A percentile compares a stretch with the other conserved stretches of the same genome.
Conservation (phyloP, 1,140 invertebrate species). For the Zaprionus inermis region DNA sequence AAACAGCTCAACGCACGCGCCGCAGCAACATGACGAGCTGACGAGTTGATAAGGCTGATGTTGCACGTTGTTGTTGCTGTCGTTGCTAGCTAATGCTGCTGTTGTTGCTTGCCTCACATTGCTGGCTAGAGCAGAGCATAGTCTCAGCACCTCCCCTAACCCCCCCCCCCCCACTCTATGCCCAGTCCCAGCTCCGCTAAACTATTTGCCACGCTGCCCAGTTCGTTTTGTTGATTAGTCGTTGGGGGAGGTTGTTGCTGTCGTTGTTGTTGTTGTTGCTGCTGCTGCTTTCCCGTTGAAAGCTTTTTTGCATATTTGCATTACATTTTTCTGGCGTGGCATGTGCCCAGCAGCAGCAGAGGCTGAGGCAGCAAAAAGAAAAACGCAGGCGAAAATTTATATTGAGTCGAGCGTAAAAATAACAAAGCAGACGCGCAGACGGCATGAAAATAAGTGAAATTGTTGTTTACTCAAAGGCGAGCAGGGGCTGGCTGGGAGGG, state of each 20-base stretch:
- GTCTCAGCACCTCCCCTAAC: constrained; percentile 28
- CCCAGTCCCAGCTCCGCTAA: constrained; percentile 15
- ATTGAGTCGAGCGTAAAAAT: constrained; percentile 82
- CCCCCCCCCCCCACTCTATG: too few species aligned
- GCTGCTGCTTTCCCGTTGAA: constrained; percentile 59
- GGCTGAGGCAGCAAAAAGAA: constrained; percentile 24
- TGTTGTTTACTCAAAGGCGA: constrained; percentile 73
- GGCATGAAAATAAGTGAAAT: constrained; percentile 82
- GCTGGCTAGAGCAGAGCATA: constrained; percentile 41
- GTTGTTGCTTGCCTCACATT: constrained; percentile 25
- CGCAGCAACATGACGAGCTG: constrained; percentile 53
- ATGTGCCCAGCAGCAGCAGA: constrained; percentile 52
- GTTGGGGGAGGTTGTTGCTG: not conserved
- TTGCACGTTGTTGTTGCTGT: constrained; percentile 43
- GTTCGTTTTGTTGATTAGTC: constrained; percentile 30
- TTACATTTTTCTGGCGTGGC: constrained; percentile 76
- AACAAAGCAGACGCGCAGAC: constrained; percentile 78
- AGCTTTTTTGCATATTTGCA: constrained; percentile 78
- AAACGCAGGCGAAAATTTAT: constrained; percentile 64
- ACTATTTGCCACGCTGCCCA: constrained; percentile 58
- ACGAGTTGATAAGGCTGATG: constrained; percentile 71
- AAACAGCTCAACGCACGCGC: constrained; percentile 53
- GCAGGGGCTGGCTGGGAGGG: not conserved
- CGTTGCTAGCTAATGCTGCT: constrained; percentile 17
- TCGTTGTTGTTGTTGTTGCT: not conserved